Evolutionary conservation across 2,797 vertebrate species (phyloP).

Genomic region (Tiaroga cobitis): DNA sequence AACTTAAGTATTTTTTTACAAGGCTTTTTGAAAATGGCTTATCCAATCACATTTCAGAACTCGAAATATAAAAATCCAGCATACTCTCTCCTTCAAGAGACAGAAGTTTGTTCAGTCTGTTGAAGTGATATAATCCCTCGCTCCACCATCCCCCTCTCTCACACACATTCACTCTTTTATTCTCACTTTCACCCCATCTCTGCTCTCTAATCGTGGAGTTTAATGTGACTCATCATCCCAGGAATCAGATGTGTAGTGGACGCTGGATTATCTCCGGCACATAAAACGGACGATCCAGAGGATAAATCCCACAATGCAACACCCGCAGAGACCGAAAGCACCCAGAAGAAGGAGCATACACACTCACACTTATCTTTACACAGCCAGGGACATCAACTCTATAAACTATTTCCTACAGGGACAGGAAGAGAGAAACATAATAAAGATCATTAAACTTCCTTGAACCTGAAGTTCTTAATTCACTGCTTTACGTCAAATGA

Average conservation of each 20-base stretch:
- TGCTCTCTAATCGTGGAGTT: constrained; percentile 40
- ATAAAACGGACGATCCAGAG: constrained; percentile 2
- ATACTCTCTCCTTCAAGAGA: background rate
- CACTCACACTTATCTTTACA: background rate
- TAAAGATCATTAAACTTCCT: background rate
- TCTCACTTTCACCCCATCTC: background rate
- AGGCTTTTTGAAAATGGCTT: background rate
- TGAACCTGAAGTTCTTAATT: background rate
- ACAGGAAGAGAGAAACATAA: background rate
- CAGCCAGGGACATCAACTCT: background rate
- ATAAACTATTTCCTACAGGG: background rate
- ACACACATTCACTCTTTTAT: background rate
- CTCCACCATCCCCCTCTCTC: background rate
- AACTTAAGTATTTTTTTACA: background rate
- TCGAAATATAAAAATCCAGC: background rate
- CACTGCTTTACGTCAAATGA: background rate
- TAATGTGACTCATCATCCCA: constrained; percentile 22
- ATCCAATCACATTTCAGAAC: background rate
- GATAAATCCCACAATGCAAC: constrained; percentile 47
- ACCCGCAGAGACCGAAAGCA: background rate
- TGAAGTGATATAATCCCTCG: background rate
- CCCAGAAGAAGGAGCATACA: background rate
- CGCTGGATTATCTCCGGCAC: constrained; percentile 28
- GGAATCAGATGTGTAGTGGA: constrained; percentile 31
- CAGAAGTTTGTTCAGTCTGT: background rate